A percentile compares a stretch with the other conserved stretches of the same genome.
These are phyloP conservation scores for Anthonomus grandis DNA, from an alignment of 1,140 invertebrate species.

Conservation along the genomic window DNA sequence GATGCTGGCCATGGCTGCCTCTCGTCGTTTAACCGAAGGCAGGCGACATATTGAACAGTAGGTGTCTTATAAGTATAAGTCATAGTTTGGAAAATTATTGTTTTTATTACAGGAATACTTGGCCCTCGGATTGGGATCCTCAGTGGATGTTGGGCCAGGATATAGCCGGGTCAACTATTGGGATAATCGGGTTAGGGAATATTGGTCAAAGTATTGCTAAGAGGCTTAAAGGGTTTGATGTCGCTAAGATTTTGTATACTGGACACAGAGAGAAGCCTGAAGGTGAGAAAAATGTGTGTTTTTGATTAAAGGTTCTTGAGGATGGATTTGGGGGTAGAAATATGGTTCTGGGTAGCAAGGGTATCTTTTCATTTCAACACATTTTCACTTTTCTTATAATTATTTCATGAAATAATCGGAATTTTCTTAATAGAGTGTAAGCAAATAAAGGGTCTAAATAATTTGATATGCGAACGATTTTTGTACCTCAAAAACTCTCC, in stretches of 20 bases:
- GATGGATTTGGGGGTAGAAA: too few species aligned
- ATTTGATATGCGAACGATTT: too few species aligned
- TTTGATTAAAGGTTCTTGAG: neutral
- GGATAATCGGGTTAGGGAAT: conserved; percentile 76
- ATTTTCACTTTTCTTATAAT: too few species aligned
- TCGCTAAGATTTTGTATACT: conserved; percentile 66
- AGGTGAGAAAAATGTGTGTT: conserved; percentile 45
- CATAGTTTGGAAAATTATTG: neutral
- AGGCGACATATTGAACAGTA: conserved; percentile 62
- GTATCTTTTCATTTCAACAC: too few species aligned
- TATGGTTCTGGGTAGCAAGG: neutral
- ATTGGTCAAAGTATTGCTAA: conserved; percentile 71
- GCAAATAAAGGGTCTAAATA: too few species aligned
- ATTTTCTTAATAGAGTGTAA: too few species aligned
- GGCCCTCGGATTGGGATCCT: conserved; percentile 6
- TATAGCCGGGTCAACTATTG: conserved; percentile 68
- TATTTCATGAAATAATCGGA: too few species aligned
- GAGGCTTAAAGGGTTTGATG: conserved; percentile 66
- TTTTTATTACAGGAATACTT: conserved; percentile 17
- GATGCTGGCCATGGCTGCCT: conserved; percentile 68
- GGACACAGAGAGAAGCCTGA: conserved; percentile 62
- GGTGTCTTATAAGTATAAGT: conserved; percentile 28
- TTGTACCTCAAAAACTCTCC: too few species aligned
- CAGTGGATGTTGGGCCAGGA: conserved; percentile 67
- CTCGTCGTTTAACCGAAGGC: conserved; percentile 72